Evolutionary conservation across 92 coral and sea anemone genomes (phyloP).

Genomic region (Heteractis magnifica): DNA sequence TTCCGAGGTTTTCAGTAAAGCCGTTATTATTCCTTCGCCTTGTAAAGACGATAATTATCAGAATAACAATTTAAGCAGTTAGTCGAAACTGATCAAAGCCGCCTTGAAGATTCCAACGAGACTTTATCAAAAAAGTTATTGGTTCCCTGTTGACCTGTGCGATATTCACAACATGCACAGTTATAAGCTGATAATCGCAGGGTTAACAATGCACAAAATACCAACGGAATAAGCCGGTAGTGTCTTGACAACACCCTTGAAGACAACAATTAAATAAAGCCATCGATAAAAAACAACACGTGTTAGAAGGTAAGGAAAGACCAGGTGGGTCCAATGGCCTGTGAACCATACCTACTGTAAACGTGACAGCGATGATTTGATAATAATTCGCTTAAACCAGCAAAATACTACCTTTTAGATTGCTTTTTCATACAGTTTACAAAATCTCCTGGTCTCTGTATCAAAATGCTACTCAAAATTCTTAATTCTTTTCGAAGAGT

Average conservation of each 20-base stretch:
- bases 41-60: not conserved
- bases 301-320: not conserved
- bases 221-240: not conserved
- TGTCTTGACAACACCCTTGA: slow-evolving; percentile 8
- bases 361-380: too few relatives aligned
- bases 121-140: too few relatives aligned
- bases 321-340: not conserved
- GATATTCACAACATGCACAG: too few relatives aligned
- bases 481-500: too few relatives aligned
- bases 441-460: too few relatives aligned
- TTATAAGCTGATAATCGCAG: too few relatives aligned
- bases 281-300: not conserved
- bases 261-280: not conserved
- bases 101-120: not conserved
- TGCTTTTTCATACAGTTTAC: too few relatives aligned
- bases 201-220: not conserved
- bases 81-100: not conserved
- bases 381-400: too few relatives aligned
- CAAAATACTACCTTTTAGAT: too few relatives aligned
- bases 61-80: not conserved
- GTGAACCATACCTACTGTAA: not conserved
- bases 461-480: too few relatives aligned
- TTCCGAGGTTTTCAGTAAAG: not conserved
- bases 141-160: too few relatives aligned
- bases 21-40: not conserved